Percentiles rank a stretch among this genome's conserved stretches.
Conservation (phyloP, 2,113 vertebrate genomes). For the Spheniscus mendiculus region DNA sequence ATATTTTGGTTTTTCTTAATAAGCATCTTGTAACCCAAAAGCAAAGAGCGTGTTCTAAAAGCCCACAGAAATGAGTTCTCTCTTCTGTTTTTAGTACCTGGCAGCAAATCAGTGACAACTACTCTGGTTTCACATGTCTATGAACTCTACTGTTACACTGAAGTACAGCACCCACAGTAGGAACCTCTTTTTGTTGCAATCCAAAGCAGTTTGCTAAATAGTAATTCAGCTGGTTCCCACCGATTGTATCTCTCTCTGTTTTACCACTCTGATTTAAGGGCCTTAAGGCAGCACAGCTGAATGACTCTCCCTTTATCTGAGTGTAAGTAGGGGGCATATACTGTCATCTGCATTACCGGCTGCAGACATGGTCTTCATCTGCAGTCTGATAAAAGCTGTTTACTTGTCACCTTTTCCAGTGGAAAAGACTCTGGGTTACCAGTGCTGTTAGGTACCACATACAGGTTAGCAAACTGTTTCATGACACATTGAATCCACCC, state of each 20-base stretch:
- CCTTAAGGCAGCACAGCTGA: neutral
- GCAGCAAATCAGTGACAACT: neutral
- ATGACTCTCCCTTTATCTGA: neutral
- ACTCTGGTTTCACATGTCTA: neutral
- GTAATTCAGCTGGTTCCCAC: neutral
- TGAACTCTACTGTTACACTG: neutral
- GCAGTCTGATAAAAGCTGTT: neutral
- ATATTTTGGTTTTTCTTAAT: neutral
- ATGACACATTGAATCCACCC: neutral
- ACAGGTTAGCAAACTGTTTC: neutral
- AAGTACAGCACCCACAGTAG: neutral
- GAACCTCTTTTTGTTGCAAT: neutral
- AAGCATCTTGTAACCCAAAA: neutral
- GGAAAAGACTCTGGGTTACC: neutral
- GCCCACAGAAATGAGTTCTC: neutral
- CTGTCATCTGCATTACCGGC: neutral
- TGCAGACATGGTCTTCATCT: neutral
- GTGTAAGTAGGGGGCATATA: neutral
- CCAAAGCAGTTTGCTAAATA: neutral
- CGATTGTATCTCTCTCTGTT: neutral
- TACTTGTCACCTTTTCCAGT: neutral
- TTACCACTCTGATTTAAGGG: neutral
- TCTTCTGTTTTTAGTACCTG: neutral
- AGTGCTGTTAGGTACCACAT: neutral
- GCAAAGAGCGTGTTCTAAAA: neutral